Base-by-base conservation (phyloP, 2,888 invertebrate genomes). In the Cephalotes varians region DNA sequence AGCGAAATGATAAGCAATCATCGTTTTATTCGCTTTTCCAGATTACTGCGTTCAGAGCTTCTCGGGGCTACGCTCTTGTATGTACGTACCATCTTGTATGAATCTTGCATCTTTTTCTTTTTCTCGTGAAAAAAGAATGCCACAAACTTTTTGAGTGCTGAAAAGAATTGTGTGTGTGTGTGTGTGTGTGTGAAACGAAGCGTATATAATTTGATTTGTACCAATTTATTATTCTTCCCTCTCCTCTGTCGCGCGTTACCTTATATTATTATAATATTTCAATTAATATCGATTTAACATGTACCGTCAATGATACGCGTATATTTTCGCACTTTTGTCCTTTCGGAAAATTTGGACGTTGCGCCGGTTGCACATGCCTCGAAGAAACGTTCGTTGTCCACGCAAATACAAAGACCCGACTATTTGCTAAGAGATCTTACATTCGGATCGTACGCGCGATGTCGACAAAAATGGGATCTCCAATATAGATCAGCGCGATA, bases 381-480 rank as follows among this genome's bases (percentile, higher is more conserved):
- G 21, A 67, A 77, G 15, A 67, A 40, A 0, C 44, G 34, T 34
- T 34, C 34, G 34, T 5, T 5, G 34, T 34, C 2, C 34, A 34
- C 5, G 34, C 34, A 34, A 34, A 5, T 34, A 34, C 5, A 34
- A 3, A 15, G 15, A 47, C 18, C 15, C 18, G 44, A 47, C 18
- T 4, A 4, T 79, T 82, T 54, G 51, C 83, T 89, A 88, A 87
- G 34, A 69, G 89, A 84, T 73, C 79, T 82, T 83, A 87, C 81
- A 76, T 86, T 74, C 82, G 85, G 74, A 80, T 82, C 84, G 85
- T 81, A 84, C 82, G 82, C 84, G 82, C 81, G 44, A 5, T 77
- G 49, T 88, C 89, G 89, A 89, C 84, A 87, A 89, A 89, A 89
- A 89, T 89, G 89, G 87, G 87, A 85, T 73, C 86, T 83, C 83